Evolutionary conservation across 1,140 invertebrate species (phyloP).

Genomic region (Drosophila elegans): DNA sequence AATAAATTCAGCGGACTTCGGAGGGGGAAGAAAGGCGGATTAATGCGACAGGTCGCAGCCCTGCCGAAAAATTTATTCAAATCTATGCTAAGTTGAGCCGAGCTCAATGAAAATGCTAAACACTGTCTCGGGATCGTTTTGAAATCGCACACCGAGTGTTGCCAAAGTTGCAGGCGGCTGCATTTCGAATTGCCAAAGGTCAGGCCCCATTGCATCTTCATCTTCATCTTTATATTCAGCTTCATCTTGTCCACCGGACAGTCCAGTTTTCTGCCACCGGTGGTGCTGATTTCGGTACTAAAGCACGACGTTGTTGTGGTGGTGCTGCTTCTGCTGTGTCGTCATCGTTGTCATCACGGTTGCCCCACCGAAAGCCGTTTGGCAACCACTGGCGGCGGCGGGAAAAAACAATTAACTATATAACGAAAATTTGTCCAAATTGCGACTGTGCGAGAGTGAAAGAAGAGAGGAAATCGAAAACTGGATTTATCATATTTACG

Average conservation of each 20-base stretch:
- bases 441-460: constrained; percentile 68
- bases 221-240: constrained; percentile 57
- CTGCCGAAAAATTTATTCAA: constrained; percentile 56
- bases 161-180: constrained; percentile 46
- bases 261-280: constrained; percentile 26
- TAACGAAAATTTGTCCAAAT: constrained; percentile 77
- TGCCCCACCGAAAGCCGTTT: constrained; percentile 75
- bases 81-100: constrained; percentile 60
- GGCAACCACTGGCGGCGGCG: constrained; percentile 58
- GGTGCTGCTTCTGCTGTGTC: constrained; percentile 41
- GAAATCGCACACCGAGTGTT: constrained; percentile 50
- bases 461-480: constrained; percentile 74
- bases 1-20: constrained; percentile 61
- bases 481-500: constrained; percentile 75
- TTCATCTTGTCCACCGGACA: constrained; percentile 19
- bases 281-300: constrained; percentile 13
- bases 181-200: constrained; percentile 78
- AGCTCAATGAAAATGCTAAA: constrained; percentile 71
- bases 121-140: constrained; percentile 41
- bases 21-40: constrained; percentile 57
- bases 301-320: constrained; percentile 5
- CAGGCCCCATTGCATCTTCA: constrained; percentile 44
- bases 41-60: constrained; percentile 36
- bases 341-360: constrained; percentile 51
- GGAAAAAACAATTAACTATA: constrained; percentile 72